Percentiles rank a stretch among this genome's conserved stretches.
phyloP scores from a whole-genome alignment of 2,113 vertebrate species.

The Ondatra zibethicus region DNA sequence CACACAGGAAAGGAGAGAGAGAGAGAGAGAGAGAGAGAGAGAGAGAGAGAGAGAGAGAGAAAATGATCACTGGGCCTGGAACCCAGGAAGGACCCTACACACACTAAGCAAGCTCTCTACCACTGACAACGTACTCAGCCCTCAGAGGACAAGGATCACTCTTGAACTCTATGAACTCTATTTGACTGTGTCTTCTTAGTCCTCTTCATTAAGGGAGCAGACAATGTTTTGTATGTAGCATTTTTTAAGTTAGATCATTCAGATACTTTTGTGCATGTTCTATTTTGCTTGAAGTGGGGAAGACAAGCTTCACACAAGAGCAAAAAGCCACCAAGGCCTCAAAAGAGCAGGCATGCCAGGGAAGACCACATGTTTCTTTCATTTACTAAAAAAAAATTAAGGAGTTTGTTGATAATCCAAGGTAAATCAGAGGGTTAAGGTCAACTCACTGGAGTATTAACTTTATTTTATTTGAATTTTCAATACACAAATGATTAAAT shows the following conservation, averaged over 20 bases:
- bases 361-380: neutral
- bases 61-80: neutral
- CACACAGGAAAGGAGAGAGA: neutral
- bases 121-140: neutral
- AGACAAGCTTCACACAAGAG: neutral
- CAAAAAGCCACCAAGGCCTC: neutral
- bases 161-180: neutral
- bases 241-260: neutral
- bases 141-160: neutral
- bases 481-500: neutral
- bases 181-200: neutral
- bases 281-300: neutral
- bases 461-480: constrained; percentile 16
- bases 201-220: neutral
- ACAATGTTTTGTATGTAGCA: neutral
- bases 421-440: neutral
- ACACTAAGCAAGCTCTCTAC: neutral
- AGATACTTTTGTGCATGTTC: neutral
- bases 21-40: neutral
- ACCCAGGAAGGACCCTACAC: neutral
- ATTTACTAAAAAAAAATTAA: constrained; percentile 9
- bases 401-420: neutral
- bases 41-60: neutral
- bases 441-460: neutral
- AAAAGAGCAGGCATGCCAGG: neutral